phyloP scores from a whole-genome alignment of 2,888 invertebrate genomes.

The Ethmia dodecea region DNA sequence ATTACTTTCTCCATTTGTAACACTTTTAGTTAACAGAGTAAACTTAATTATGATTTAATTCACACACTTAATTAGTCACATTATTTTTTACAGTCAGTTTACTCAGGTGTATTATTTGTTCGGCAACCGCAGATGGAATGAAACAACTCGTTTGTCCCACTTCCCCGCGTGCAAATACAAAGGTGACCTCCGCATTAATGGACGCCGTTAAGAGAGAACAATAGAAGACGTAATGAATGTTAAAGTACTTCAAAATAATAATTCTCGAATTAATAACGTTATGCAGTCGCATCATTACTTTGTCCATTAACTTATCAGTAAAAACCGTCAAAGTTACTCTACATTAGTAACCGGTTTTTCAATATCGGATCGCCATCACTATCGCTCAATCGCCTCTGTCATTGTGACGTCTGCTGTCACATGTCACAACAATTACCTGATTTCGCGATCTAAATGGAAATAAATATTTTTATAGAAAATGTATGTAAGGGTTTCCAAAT shows the following conservation, averaged over 20 bases:
- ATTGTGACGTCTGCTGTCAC: too few species aligned
- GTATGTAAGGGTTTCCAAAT: background rate
- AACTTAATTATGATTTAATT: conserved; percentile 23
- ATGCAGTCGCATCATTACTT: background rate
- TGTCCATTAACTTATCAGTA: background rate
- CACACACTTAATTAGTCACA: conserved; percentile 30
- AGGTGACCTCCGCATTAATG: conserved; percentile 8
- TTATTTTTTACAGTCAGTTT: conserved; percentile 32
- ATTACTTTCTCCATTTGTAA: conserved; percentile 20
- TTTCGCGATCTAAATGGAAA: background rate
- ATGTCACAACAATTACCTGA: background rate
- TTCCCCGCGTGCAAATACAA: conserved; percentile 9
- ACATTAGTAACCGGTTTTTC: background rate
- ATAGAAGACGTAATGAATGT: conserved; percentile 4
- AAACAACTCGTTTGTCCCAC: conserved; percentile 14
- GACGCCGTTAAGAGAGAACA: conserved; percentile 2
- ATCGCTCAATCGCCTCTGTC: background rate
- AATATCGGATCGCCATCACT: too few species aligned
- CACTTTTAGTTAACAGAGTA: too few species aligned
- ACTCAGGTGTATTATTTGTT: conserved; percentile 36
- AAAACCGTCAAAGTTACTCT: background rate
- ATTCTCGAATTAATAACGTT: conserved; percentile 1
- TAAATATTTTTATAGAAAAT: too few species aligned
- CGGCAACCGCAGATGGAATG: conserved; percentile 9
- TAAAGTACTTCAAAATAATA: conserved; percentile 3